phyloP scores from a whole-genome alignment of 2,113 vertebrate genomes.

The Tympanuchus pallidicinctus region DNA sequence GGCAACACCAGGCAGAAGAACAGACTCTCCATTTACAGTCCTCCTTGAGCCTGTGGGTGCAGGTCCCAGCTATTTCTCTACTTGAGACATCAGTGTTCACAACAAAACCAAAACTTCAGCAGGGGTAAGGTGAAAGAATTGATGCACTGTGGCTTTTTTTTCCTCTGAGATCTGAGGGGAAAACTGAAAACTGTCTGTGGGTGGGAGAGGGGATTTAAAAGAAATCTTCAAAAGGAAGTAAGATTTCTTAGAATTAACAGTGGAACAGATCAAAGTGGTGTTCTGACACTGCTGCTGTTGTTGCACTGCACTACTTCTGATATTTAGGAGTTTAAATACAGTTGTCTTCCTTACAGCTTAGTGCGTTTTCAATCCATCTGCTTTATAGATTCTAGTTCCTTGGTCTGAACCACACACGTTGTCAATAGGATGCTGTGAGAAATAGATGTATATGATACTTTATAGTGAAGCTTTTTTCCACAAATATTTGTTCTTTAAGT shows the following conservation, averaged over 20 bases:
- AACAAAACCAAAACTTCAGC: neutral
- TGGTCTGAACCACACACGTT: neutral
- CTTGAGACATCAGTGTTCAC: neutral
- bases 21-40: neutral
- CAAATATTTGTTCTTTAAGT: neutral
- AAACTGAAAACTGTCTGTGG: neutral
- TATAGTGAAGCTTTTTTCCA: no score
- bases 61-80: neutral
- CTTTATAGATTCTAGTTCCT: neutral
- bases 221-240: neutral
- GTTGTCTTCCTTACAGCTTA: neutral
- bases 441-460: neutral
- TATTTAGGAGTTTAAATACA: neutral
- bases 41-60: neutral
- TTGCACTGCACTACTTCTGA: neutral
- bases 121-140: neutral
- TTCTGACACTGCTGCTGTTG: neutral
- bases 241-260: conserved; percentile 16
- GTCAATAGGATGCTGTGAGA: accelerated
- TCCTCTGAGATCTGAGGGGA: neutral
- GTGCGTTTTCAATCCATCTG: neutral
- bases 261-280: neutral
- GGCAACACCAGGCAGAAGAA: neutral
- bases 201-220: neutral
- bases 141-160: neutral